Conservation (phyloP, 92 coral and sea anemone species). For the Phenganax stokvisi region DNA sequence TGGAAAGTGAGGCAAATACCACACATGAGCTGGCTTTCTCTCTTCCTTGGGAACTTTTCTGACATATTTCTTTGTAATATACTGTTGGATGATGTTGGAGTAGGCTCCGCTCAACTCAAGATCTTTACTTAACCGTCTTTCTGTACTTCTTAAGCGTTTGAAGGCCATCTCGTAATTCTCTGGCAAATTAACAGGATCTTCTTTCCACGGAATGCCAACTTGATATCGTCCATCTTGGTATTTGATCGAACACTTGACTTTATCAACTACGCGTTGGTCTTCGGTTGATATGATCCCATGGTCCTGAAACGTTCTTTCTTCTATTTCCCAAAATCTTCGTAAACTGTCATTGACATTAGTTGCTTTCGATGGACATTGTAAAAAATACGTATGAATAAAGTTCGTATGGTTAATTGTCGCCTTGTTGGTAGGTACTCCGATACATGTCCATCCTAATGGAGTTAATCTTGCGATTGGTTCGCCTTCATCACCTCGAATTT, state of each 20-base stretch:
- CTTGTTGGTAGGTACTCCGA: conserved; percentile 3
- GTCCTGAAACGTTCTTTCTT: conserved; percentile 4
- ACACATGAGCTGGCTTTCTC: background rate
- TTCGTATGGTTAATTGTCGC: conserved; percentile 8
- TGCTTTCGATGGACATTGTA: background rate
- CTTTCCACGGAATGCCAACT: conserved; percentile 42
- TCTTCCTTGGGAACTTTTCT: no score
- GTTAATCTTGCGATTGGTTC: conserved; percentile 38
- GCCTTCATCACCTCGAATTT: conserved; percentile 18
- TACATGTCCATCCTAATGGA: conserved; percentile 42
- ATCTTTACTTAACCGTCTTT: no score
- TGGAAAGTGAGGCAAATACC: conserved; percentile 62
- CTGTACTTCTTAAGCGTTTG: no score
- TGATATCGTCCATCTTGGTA: conserved; percentile 33
- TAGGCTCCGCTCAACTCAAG: no score
- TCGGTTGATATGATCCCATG: background rate
- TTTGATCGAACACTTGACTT: conserved; percentile 32
- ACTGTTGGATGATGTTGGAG: no score
- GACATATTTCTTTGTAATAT: no score
- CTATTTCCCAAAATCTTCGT: conserved; percentile 36
- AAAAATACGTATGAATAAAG: conserved; percentile 17
- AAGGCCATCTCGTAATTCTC: no score
- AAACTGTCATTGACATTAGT: conserved; percentile 18
- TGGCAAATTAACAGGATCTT: background rate
- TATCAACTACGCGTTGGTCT: conserved; percentile 16